Evolutionary conservation across 2,797 vertebrate species (phyloP).

Genomic region (Trematomus bernacchii): DNA sequence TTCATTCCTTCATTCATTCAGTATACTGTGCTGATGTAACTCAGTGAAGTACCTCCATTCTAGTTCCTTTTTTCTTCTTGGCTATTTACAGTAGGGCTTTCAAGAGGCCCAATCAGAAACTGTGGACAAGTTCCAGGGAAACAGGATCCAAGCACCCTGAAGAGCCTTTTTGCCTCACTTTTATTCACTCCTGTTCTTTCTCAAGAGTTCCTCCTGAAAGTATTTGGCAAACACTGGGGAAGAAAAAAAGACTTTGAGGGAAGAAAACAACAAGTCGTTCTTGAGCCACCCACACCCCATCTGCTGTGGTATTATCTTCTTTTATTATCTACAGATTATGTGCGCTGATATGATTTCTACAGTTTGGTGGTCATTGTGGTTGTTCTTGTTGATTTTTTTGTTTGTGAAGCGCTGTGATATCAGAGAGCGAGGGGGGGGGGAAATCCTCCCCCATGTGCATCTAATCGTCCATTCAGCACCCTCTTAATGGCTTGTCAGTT

Average conservation of each 20-base stretch:
- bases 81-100: slow-evolving; percentile 78
- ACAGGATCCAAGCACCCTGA: slow-evolving; percentile 83
- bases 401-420: slow-evolving; percentile 81
- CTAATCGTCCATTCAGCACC: slow-evolving; percentile 92
- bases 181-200: slow-evolving; percentile 86
- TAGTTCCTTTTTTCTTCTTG: slow-evolving; percentile 42
- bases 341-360: slow-evolving; percentile 81
- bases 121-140: slow-evolving; percentile 79
- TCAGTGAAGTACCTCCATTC: slow-evolving; percentile 46
- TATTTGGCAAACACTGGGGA: slow-evolving; percentile 86
- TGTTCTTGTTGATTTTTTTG: slow-evolving; percentile 77
- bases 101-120: slow-evolving; percentile 72
- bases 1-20: slow-evolving; percentile 56
- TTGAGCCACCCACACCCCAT: slow-evolving; percentile 89
- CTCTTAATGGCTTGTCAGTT: slow-evolving; percentile 97
- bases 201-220: slow-evolving; percentile 88
- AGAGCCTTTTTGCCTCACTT: slow-evolving; percentile 83
- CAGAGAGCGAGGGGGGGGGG: slow-evolving; percentile 78
- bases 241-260: slow-evolving; percentile 83
- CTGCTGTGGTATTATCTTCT: slow-evolving; percentile 87
- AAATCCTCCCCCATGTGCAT: slow-evolving; percentile 88
- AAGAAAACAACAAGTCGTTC: slow-evolving; percentile 87
- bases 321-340: slow-evolving; percentile 85
- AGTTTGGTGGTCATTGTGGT: slow-evolving; percentile 80
- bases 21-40: slow-evolving; percentile 42